Base-by-base conservation (phyloP, 2,113 vertebrate species). In the Pycnonotus jocosus region DNA sequence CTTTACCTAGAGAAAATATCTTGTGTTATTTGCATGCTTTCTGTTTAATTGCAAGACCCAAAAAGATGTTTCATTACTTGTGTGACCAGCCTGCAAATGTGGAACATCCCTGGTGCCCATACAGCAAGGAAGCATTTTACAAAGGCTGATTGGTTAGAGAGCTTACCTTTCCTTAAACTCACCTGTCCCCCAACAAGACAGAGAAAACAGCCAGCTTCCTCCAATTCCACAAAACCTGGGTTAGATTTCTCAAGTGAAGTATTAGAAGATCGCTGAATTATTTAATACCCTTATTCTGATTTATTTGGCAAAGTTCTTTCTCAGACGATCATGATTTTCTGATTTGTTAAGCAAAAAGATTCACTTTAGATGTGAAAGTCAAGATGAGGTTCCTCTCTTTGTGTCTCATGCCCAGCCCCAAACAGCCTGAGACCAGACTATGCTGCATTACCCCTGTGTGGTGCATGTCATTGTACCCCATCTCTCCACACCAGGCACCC, bases 361-460 rank as follows among this genome's bases (percentile, higher is more conserved):
- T 61, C 12, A 62, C 17, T 88, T 86, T 8, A 70, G 37, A 69
- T 82, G 33, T 1, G 4, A 40, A 73, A 80, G n/a, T 16, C 31
- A 82, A 90, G 58, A 35, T 44, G 64, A 31, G 7, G 17, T 47
- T 58, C 50, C 42, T 4, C 24, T 77, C 45, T 23, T n/a, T 53
- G 33, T 24, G 16, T n/a, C 35, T 62, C 35, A 20, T 42, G 53
- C 40, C 50, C n/a, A 68, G 33, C 22, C 38, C 40, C 62, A 47
- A 72, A 16, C 13, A 80, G 38, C 42, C 81, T 81, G 71, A 66
- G 33, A 51, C 7, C 56, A 38, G 48, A 25, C 51, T 58, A 5
- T 0, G 5, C 38, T 0, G 0, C 2, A 0, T 47, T 54, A 23
- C 38, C 33, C 35, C 15, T 42, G 27, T 1, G 2, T 31, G 23